Base-by-base conservation (phyloP, 2,113 vertebrate genomes). In the Onychostoma macrolepis region DNA sequence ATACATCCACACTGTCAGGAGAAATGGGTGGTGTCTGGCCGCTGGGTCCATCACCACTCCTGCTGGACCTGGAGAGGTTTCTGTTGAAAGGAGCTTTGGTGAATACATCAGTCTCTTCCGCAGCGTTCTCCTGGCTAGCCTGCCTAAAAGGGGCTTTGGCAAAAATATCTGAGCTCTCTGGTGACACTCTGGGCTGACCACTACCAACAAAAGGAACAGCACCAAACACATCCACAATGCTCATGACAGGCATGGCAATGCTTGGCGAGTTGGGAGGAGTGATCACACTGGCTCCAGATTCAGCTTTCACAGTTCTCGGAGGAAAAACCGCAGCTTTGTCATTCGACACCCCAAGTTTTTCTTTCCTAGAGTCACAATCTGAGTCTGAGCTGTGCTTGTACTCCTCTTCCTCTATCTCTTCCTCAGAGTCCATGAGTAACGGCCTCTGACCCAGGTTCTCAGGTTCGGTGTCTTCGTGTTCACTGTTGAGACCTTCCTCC, bases 381-480 rank as follows among this genome's bases (percentile, higher is more conserved):
- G 97, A 98, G 86, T 99, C 98, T 0, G 97, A 99, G 90, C 98
- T 98, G 53, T 94, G 97, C 74, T 97, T 97, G 67, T 97, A 97
- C 3, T 97, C 95, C 1, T 98, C 97, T 7, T 97, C 97, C 36
- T 97, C 96, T 1, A 92, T 94, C 43, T 99, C 98, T 3, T 99
- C 98, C 61, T 99, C 98, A 0, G 98, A 99, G 92, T 99, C 98
- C 97, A 98, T 98, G 76, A 99, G 96, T 61, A 99, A 94, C 33
- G 98, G 98, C 21, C 96, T 94, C 78, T 99, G 97, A n/a, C 98
- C 98, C 48, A 97, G 88, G 13, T 96, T 97, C 91, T 99, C 98
- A 0, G 95, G 96, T 84, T 99, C 98, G 0, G 95, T 96, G 67
- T 99, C 97, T 5, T 96, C 97, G 0, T 95, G 97, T 83, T 97